Percentiles rank a stretch among this genome's conserved stretches.
phyloP scores from a whole-genome alignment of 2,888 invertebrate genomes.

The Bembecia ichneumoniformis region DNA sequence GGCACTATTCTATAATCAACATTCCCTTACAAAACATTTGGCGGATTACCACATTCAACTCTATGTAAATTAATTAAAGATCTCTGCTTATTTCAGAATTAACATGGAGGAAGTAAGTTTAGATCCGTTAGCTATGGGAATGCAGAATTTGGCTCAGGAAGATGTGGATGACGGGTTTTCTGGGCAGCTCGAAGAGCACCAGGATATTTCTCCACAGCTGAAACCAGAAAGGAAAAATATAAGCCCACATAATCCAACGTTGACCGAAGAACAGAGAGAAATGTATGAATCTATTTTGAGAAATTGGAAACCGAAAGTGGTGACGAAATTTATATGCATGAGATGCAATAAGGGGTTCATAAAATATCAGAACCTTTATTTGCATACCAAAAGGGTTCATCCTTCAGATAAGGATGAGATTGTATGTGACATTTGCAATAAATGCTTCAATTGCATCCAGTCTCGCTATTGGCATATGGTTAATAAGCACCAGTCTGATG shows the following conservation, averaged over 20 bases:
- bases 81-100: no score
- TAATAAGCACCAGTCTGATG: conserved; percentile 61
- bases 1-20: no score
- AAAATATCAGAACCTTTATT: conserved; percentile 56
- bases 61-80: no score
- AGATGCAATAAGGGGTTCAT: conserved; percentile 61
- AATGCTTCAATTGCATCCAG: conserved; percentile 61
- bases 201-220: background rate
- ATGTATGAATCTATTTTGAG: conserved; percentile 14
- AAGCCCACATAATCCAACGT: conserved; percentile 7
- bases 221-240: conserved; percentile 2
- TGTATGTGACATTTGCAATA: conserved; percentile 53
- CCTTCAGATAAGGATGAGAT: conserved; percentile 57
- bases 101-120: no score
- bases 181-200: background rate
- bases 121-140: no score
- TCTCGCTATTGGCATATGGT: conserved; percentile 63
- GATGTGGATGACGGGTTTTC: no score
- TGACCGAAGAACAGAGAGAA: conserved; percentile 12
- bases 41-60: no score
- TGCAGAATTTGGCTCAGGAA: no score
- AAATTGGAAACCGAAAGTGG: conserved; percentile 22
- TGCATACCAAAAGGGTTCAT: conserved; percentile 58
- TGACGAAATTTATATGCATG: conserved; percentile 49
- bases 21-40: no score